phyloP scores from a whole-genome alignment of 2,113 vertebrate genomes.

The Oncorhynchus mykiss region DNA sequence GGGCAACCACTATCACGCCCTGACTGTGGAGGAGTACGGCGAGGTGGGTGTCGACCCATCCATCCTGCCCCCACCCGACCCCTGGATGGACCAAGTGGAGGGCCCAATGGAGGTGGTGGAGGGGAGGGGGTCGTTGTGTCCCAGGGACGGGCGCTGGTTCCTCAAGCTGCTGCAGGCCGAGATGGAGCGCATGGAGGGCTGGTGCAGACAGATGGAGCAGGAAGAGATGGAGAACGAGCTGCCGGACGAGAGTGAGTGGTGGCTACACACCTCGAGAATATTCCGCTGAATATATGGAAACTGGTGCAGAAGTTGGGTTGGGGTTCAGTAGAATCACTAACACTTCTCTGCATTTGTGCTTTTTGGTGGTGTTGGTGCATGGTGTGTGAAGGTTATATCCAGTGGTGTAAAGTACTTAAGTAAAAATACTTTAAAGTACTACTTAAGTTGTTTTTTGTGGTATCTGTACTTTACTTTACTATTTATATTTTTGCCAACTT shows the following conservation, averaged over 20 bases:
- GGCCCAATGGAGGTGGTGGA: conserved; percentile 67
- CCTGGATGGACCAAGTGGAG: conserved; percentile 94
- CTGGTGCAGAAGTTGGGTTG: not conserved
- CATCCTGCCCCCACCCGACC: conserved; percentile 95
- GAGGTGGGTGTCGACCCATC: conserved; percentile 94
- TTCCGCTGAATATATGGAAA: not conserved
- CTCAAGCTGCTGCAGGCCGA: conserved; percentile 96
- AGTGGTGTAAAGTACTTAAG: too few relatives aligned
- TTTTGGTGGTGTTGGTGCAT: not conserved
- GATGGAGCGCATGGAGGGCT: conserved; percentile 95
- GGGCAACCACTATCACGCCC: conserved; percentile 96
- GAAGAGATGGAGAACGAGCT: conserved; percentile 88
- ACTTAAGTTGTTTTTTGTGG: too few relatives aligned
- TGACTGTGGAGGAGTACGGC: conserved; percentile 87
- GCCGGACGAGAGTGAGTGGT: conserved; percentile 89
- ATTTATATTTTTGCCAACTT: too few relatives aligned
- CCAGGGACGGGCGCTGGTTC: conserved; percentile 96
- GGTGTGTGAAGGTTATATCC: too few relatives aligned
- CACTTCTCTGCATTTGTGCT: not conserved
- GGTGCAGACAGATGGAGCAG: conserved; percentile 95
- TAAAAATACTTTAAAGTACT: too few relatives aligned
- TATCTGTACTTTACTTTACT: too few relatives aligned
- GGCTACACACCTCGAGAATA: not conserved
- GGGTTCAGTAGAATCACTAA: too few relatives aligned
- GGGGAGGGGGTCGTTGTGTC: conserved; percentile 81